Evolutionary conservation across 2,797 vertebrate species (phyloP), one percentile per base, ranked within the genome.

Genomic region (Tachyglossus aculeatus): DNA sequence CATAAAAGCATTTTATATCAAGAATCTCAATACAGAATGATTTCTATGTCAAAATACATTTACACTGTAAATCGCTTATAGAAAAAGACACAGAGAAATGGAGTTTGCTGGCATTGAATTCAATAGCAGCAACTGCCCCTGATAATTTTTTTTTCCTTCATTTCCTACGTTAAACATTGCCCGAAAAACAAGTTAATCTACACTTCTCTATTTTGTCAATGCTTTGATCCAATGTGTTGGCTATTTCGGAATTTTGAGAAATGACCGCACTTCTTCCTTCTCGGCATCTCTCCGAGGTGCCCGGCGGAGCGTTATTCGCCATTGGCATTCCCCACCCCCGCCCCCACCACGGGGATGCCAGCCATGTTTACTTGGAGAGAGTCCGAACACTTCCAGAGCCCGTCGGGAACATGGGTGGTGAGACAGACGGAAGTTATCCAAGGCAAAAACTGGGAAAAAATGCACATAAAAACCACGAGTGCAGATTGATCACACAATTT

Each of bases 21-120:
- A 90, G 88, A 93, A 83, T 91, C 84, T 92, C 86, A 90, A 84
- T 90, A 91, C 91, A 93, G 91, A 88, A 88, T 77, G 88, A 83
- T 90, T 90, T 90, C 88, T 90, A 90, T 90, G 91, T 86, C 91
- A 91, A 92, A 92, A 92, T 91, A 92, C 92, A 93, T 90, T 90
- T 91, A 92, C 80, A 90, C 83, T 84, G 86, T 83, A 87, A 89
- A 88, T 71, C 86, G 84, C 61, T 87, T 72, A 78, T 86, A 88
- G 88, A 82, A 87, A 85, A 86, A 84, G 80, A 91, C 80, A 88
- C 80, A 85, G 68, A 91, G 65, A 86, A 90, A 86, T 63, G 82
- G 74, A 72, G 78, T 86, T 87, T 87, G 92, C 90, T 92, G 90
- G 91, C 80, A 83, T 65, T 70, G 89, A 81, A 85, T 87, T 78